phyloP scores from a whole-genome alignment of 2,888 invertebrate genomes.

The Drosophila sordidula region DNA sequence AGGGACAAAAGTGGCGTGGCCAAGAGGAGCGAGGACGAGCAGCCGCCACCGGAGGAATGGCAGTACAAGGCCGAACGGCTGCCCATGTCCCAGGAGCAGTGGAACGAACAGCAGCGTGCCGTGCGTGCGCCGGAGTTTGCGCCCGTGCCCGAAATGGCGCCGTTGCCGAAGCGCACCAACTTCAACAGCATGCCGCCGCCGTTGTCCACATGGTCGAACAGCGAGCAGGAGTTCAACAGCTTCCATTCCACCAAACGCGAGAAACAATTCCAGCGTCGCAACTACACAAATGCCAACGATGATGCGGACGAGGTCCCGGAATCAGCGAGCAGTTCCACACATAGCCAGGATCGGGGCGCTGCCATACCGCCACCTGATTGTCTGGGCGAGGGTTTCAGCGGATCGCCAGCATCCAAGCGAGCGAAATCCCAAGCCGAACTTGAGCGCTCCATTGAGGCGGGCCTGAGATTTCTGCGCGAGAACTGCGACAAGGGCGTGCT shows the following conservation, averaged over 20 bases:
- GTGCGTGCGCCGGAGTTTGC: slow-evolving; percentile 92
- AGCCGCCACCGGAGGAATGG: slow-evolving; percentile 68
- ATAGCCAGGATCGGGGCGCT: slow-evolving; percentile 77
- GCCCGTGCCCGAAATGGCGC: slow-evolving; percentile 85
- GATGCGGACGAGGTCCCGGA: slow-evolving; percentile 11
- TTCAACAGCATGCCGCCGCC: slow-evolving; percentile 68
- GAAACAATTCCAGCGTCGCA: slow-evolving; percentile 77
- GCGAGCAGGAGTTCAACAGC: slow-evolving; percentile 53
- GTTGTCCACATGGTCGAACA: slow-evolving; percentile 15
- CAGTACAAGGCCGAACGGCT: slow-evolving; percentile 81
- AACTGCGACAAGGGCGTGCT: slow-evolving; percentile 85
- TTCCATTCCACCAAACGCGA: slow-evolving; percentile 69
- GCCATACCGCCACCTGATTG: slow-evolving; percentile 89
- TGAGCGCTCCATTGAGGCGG: slow-evolving; percentile 86
- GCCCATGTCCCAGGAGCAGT: slow-evolving; percentile 84
- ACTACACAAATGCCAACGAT: slow-evolving; percentile 39
- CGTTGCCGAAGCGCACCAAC: slow-evolving; percentile 65
- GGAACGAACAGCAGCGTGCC: slow-evolving; percentile 88
- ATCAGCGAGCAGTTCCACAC: slow-evolving; percentile 12
- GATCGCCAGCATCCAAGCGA: slow-evolving; percentile 63
- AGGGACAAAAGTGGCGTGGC: slow-evolving; percentile 85
- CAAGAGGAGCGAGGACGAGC: slow-evolving; percentile 8
- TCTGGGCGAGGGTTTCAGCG: slow-evolving; percentile 87
- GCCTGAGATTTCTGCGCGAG: slow-evolving; percentile 86
- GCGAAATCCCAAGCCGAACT: slow-evolving; percentile 78